Percentiles rank a stretch among this genome's conserved stretches.
Evolutionary conservation across 2,113 vertebrate species (phyloP).

Genomic region (Silurus meridionalis): DNA sequence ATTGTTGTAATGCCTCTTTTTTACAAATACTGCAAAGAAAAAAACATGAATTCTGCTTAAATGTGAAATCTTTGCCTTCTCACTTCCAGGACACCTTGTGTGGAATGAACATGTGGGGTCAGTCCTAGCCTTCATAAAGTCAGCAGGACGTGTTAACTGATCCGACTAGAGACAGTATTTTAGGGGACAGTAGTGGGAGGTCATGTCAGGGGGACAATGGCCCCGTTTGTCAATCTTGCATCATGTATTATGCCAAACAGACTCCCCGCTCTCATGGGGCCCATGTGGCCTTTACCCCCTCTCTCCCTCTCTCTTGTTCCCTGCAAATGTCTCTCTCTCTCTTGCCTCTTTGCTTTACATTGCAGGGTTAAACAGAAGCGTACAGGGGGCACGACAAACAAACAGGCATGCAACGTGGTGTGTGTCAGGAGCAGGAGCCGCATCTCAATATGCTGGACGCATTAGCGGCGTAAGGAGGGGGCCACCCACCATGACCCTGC

Average conservation of each 20-base stretch:
- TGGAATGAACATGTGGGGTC: constrained; percentile 7
- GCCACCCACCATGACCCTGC: constrained; percentile 60
- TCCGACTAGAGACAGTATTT: constrained; percentile 43
- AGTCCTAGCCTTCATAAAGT: constrained; percentile 10
- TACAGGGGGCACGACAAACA: constrained; percentile 65
- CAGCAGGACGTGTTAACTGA: constrained; percentile 47
- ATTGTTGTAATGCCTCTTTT: neutral
- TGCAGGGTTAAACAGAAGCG: constrained; percentile 59
- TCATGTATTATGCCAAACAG: constrained; percentile 63
- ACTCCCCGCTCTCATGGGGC: constrained; percentile 65
- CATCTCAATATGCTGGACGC: constrained; percentile 68
- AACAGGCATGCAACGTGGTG: constrained; percentile 64
- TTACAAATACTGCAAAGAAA: neutral
- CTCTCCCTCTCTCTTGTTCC: constrained; percentile 3
- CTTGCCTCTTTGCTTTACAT: constrained; percentile 37
- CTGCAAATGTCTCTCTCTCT: constrained; percentile 44
- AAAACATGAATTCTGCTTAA: neutral
- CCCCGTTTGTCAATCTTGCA: constrained; percentile 61
- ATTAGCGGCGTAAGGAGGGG: constrained; percentile 61
- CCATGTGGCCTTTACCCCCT: constrained; percentile 29
- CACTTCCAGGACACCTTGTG: constrained; percentile 15
- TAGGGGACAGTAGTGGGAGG: constrained; percentile 40
- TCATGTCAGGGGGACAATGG: constrained; percentile 55
- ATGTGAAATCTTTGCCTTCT: neutral
- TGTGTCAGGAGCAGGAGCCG: constrained; percentile 68